Base-by-base conservation (phyloP, 2,888 invertebrate genomes). In the Linyphia triangularis region DNA sequence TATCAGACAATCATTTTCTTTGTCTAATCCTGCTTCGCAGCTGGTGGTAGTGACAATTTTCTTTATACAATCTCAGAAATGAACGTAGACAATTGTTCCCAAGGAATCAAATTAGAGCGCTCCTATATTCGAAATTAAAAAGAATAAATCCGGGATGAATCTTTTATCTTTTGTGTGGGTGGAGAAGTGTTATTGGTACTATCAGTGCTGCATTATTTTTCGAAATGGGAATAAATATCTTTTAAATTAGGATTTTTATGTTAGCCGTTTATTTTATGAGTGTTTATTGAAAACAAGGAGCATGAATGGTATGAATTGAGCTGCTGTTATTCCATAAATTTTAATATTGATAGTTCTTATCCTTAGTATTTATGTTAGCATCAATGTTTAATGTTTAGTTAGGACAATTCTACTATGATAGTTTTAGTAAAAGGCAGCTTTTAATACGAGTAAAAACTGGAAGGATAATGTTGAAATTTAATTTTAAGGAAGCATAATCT, bases 91-190 rank as follows among this genome's bases (percentile, higher is more conserved):
- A 16, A 51, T 51, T 51, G 51, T 10, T 51, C 51, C 16, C n/a
- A 16, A 16, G 26, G 43, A 51, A 70, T 43, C 24, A 70, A 70
- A 26, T 70, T n/a, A 69, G 43, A n/a, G n/a, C 6, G 26, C 24
- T 10, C 43, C 26, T 26, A 26, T 9, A 19, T 24, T 10, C 40
- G 43, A 43, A 70, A 26, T 51, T 61, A 70, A 70, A 70, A n/a
- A 28, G 6, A 24, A 70, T 43, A 22, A 26, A 70, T 70, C n/a
- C 43, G 26, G 16, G 26, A 43, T 16, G 28, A 51, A 70, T n/a
- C n/a, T 24, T 70, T 70, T 70, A 70, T n/a, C n/a, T 24, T 70
- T 70, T 70, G 28, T 19, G 22, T 7, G n/a, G 7, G 43, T 26
- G 6, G 26, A 19, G 10, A 22, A 26, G 43, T n/a, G 43, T 70